These are phyloP conservation scores for Heliothis peltigera DNA, from an alignment of 2,888 invertebrate genomes.

Conservation along the genomic window DNA sequence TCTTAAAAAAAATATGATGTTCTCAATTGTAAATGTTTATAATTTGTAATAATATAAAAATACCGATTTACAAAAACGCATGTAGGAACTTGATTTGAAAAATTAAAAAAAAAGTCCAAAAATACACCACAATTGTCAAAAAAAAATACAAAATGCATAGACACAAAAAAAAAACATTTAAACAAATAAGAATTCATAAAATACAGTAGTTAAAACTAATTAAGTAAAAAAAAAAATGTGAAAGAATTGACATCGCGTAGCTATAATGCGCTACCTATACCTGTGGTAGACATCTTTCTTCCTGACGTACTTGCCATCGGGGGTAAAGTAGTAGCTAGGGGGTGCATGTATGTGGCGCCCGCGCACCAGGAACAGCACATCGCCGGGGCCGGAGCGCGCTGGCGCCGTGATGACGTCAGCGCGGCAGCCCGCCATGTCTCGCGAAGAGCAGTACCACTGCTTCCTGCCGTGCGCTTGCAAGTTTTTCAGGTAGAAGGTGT, in stretches of 20 bases:
- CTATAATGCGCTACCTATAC: slow-evolving; percentile 82
- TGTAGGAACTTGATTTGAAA: slow-evolving; percentile 66
- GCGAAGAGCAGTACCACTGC: slow-evolving; percentile 88
- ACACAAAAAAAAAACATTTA: slow-evolving; percentile 16
- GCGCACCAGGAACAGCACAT: slow-evolving; percentile 84
- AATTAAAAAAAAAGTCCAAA: slow-evolving; percentile 42
- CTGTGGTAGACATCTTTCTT: slow-evolving; percentile 86
- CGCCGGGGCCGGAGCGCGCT: slow-evolving; percentile 74
- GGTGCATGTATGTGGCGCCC: slow-evolving; percentile 86
- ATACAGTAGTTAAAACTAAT: slow-evolving; percentile 34
- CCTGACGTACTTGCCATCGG: slow-evolving; percentile 86
- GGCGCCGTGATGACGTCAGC: slow-evolving; percentile 88
- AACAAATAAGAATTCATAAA: slow-evolving; percentile 29
- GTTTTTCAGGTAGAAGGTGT: slow-evolving; percentile 88
- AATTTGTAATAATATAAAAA: slow-evolving; percentile 12
- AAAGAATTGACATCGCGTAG: slow-evolving; percentile 31
- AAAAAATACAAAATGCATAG: slow-evolving; percentile 43
- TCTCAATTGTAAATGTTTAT: too few relatives aligned
- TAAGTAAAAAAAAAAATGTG: slow-evolving; percentile 41
- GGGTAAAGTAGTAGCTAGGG: slow-evolving; percentile 86
- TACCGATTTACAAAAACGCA: slow-evolving; percentile 14
- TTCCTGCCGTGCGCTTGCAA: slow-evolving; percentile 85
- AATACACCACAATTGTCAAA: slow-evolving; percentile 27
- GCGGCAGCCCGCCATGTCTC: slow-evolving; percentile 87
- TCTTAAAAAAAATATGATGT: too few relatives aligned